Evolutionary conservation across 2,113 vertebrate species (phyloP), one percentile per base, ranked within the genome.

Genomic region (Dicentrarchus labrax): DNA sequence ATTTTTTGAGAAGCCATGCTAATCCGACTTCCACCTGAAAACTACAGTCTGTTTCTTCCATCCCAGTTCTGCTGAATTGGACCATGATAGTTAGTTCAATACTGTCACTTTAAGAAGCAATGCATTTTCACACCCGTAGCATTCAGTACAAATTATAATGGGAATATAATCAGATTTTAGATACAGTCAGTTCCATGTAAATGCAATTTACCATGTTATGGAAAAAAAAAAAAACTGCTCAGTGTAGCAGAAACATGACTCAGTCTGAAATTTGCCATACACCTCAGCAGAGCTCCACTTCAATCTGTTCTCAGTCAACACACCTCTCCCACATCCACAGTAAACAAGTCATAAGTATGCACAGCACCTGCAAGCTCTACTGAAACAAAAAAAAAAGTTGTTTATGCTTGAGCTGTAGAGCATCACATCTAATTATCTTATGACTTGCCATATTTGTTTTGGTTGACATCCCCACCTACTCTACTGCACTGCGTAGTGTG

Each of bases 221-320:
- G n/a, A n/a, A n/a, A n/a, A 64, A 41, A 36, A 53, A 8, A 30
- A 3, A 30, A 8, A 21, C 8, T 11, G 24, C 19, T 72, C 22
- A 15, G 41, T 54, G 36, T 16, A 30, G 45, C 39, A 83, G 24
- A 59, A 78, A 65, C 43, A 69, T 73, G 36, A 70, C 74, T 74
- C 57, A 11, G 54, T 41, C 24, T 16, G 10, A 74, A 65, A 71
- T 76, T 43, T 74, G 64, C 21, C 8, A 59, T 6, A 17, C 45
- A 48, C 19, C 39, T 86, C 73, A 53, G n/a, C 22, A 60, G 51
- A 61, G 39, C 22, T 39, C 48, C 13, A 36, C 41, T 13, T 6
- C 39, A 39, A 72, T 38, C 17, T 24, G 54, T 6, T 62, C 53
- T 41, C 38, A 30, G 22, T 65, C 59, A 71, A 45, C 50, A 53